Evolutionary conservation across 2,888 invertebrate genomes (phyloP).

Genomic region (Automeris io): DNA sequence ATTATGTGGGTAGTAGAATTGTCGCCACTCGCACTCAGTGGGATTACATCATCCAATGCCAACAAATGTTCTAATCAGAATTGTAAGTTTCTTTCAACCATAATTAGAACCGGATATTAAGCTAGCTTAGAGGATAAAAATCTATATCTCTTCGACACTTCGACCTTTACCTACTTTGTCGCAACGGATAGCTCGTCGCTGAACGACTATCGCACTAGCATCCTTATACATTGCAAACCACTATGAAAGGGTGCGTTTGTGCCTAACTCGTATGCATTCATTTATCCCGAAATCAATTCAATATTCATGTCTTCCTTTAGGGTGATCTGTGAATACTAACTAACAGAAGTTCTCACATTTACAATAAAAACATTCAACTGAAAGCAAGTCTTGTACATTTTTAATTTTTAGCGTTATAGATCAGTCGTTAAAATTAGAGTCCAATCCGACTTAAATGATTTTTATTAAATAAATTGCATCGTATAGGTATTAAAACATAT

Average conservation of each 20-base stretch:
- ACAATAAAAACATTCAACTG: too few relatives aligned
- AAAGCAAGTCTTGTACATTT: too few relatives aligned
- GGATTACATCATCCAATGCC: constrained; percentile 35
- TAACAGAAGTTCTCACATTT: background rate
- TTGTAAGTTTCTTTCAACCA: constrained; percentile 25
- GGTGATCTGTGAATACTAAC: background rate
- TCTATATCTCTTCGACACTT: constrained; percentile 23
- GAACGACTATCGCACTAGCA: too few relatives aligned
- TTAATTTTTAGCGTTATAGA: too few relatives aligned
- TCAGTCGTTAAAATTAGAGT: too few relatives aligned
- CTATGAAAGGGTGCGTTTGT: background rate
- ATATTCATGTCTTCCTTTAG: background rate
- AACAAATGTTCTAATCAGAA: constrained; percentile 30
- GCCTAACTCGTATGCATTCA: background rate
- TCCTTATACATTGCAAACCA: background rate
- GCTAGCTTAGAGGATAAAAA: constrained; percentile 16
- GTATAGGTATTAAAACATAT: too few relatives aligned
- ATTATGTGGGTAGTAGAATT: background rate
- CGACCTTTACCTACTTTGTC: constrained; percentile 39
- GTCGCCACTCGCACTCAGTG: constrained; percentile 17
- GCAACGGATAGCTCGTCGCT: constrained; percentile 1
- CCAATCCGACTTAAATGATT: too few relatives aligned
- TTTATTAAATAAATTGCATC: too few relatives aligned
- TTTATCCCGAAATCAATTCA: background rate
- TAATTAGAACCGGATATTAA: constrained; percentile 16